Base-by-base conservation (phyloP, 2,113 vertebrate genomes). In the Scomber colias region DNA sequence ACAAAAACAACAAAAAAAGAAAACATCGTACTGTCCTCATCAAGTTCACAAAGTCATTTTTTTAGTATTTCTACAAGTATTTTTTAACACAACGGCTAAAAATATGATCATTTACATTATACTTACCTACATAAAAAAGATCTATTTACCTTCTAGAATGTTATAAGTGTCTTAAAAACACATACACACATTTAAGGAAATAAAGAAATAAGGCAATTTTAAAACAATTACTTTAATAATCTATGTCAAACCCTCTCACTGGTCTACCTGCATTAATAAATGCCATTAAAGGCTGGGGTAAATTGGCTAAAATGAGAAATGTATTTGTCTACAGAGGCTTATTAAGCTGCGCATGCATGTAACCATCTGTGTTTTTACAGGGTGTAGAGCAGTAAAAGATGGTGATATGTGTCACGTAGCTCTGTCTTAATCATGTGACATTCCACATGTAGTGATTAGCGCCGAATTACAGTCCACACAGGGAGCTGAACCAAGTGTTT, bases 291-390 rank as follows among this genome's bases (percentile, higher is more conserved):
- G 55, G 19, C 31, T 11, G 8, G 14, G 12, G 13, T 68, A n/a
- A 78, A 77, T 16, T 61, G 31, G 50, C 35, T 62, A n/a, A 46
- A 35, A n/a, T 30, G 14, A 71, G 24, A 66, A 79, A 86, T 75
- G 31, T 62, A 70, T 68, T 80, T 1, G 35, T 60, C 86, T 69
- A 17, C n/a, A 3, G 72, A 83, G 87, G 65, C 86, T 54, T 40
- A 70, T 83, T 77, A 87, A 83, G 50, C 13, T 7, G 51, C 45
- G 11, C 60, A 55, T 76, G 59, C 57, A 54, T 62, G 71, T 63
- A 76, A 70, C 61, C 90, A 89, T 90, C 73, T 89, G 90, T 84
- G 53, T 90, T 92, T 27, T 92, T 76, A 90, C 82, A 77, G 70
- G 75, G 76, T 88, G 84, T 62, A 49, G 74, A 79, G 72, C 73